Conservation (phyloP, 35 echinoderm and acorn worm species). For the Apostichopus californicus region DNA sequence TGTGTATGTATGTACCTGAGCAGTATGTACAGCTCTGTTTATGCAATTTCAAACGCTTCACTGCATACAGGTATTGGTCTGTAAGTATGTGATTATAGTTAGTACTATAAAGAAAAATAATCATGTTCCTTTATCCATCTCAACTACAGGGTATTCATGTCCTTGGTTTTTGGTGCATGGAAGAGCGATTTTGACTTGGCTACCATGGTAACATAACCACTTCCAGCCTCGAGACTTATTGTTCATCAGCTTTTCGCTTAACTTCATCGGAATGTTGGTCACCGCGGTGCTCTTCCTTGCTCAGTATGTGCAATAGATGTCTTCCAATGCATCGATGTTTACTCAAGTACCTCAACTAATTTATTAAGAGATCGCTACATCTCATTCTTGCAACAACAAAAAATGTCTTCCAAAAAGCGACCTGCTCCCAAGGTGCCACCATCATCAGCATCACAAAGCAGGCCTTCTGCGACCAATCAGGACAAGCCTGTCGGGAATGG, state of each 20-base stretch:
- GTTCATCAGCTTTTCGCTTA: neutral
- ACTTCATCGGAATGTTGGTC: neutral
- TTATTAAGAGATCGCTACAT: neutral
- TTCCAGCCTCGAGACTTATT: neutral
- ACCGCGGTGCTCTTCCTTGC: neutral
- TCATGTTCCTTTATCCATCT: neutral
- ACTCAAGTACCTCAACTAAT: neutral
- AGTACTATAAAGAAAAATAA: too few relatives aligned
- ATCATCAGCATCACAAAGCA: neutral
- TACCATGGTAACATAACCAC: neutral
- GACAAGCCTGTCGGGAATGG: slow-evolving; percentile 14
- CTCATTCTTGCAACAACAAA: neutral
- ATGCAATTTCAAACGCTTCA: too few relatives aligned
- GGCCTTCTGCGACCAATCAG: neutral
- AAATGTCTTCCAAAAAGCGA: slow-evolving; percentile 34
- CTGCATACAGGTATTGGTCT: too few relatives aligned
- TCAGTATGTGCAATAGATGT: slow-evolving; percentile 38
- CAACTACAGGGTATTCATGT: neutral
- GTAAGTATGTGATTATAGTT: too few relatives aligned
- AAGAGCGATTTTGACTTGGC: slow-evolving; percentile 3
- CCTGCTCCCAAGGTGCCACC: slow-evolving; percentile 17
- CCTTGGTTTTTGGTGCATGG: slow-evolving; percentile 2
- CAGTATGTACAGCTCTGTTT: too few relatives aligned
- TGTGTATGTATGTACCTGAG: too few relatives aligned
- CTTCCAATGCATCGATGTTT: slow-evolving; percentile 8